Conservation (phyloP, 2,888 invertebrate genomes). For the Timema cristinae region DNA sequence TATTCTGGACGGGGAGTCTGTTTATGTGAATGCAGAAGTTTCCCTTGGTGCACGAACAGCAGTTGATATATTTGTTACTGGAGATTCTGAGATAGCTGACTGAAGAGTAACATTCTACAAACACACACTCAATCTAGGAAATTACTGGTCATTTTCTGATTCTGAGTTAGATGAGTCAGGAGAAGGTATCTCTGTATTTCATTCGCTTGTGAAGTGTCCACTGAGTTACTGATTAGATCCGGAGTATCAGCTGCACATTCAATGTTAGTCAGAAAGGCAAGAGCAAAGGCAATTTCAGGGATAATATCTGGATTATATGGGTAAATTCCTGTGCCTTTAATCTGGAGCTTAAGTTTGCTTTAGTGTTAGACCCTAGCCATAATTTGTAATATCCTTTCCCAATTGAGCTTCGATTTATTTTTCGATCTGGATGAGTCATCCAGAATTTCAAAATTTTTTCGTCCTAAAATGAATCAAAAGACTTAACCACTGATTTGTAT, state of each 20-base stretch:
- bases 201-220: constrained; percentile 8
- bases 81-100: neutral
- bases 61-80: too few relatives aligned
- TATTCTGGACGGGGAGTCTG: neutral
- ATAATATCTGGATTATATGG: constrained; percentile 4
- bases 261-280: constrained; percentile 5
- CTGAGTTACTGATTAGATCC: neutral
- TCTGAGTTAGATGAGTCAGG: neutral
- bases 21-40: too few relatives aligned
- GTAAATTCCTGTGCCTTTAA: constrained; percentile 13
- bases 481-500: constrained; percentile 7
- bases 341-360: constrained; percentile 1
- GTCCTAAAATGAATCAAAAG: neutral
- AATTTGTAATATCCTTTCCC: constrained; percentile 10
- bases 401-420: constrained; percentile 10
- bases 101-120: constrained; percentile 8
- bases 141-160: constrained; percentile 5
- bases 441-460: constrained; percentile 12
- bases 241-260: neutral
- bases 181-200: neutral
- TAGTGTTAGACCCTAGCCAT: neutral
- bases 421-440: constrained; percentile 5
- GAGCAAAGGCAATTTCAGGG: constrained; percentile 5
- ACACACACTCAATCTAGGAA: neutral
- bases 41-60: too few relatives aligned